Percentiles rank a stretch among this genome's conserved stretches.
phyloP scores from a whole-genome alignment of 2,797 vertebrate species.

The Eulemur albifrons region DNA sequence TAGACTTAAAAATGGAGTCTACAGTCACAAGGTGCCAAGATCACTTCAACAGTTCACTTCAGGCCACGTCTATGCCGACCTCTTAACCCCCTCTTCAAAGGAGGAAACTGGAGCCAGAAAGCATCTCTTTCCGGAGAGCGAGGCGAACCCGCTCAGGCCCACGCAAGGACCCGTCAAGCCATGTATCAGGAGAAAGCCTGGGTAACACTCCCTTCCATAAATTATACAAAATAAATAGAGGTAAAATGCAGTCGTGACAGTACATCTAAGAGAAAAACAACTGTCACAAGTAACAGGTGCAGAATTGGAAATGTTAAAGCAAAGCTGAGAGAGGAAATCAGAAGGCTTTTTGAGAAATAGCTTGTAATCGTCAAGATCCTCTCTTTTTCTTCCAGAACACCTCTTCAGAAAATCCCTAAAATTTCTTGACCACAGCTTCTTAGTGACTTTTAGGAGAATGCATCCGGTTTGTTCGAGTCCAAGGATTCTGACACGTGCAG shows the following conservation, averaged over 20 bases:
- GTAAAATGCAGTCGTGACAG: conserved; percentile 9
- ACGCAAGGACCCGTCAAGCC: not conserved
- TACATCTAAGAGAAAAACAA: conserved; percentile 25
- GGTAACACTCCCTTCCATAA: conserved; percentile 33
- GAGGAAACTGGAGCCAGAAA: conserved; percentile 49
- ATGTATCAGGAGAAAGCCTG: not conserved
- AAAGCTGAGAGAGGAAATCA: conserved; percentile 26
- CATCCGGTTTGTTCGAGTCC: not conserved
- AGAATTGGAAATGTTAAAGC: not conserved
- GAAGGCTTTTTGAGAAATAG: conserved; percentile 1
- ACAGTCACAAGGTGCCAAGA: conserved; percentile 50
- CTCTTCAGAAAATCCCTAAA: conserved; percentile 4
- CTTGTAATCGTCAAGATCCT: not conserved
- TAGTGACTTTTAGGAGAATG: not conserved
- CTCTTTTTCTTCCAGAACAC: not conserved
- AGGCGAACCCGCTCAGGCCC: not conserved
- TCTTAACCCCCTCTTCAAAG: conserved; percentile 28
- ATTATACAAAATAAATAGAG: conserved; percentile 44
- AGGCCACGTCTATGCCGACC: conserved; percentile 17
- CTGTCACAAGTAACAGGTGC: not conserved
- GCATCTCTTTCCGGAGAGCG: not conserved
- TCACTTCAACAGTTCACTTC: conserved; percentile 47
- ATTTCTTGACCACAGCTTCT: conserved; percentile 15
- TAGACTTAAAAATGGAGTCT: conserved; percentile 36
- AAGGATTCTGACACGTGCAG: not conserved